Conservation (phyloP, 1,140 invertebrate species). For the Macrobrachium nipponense region DNA sequence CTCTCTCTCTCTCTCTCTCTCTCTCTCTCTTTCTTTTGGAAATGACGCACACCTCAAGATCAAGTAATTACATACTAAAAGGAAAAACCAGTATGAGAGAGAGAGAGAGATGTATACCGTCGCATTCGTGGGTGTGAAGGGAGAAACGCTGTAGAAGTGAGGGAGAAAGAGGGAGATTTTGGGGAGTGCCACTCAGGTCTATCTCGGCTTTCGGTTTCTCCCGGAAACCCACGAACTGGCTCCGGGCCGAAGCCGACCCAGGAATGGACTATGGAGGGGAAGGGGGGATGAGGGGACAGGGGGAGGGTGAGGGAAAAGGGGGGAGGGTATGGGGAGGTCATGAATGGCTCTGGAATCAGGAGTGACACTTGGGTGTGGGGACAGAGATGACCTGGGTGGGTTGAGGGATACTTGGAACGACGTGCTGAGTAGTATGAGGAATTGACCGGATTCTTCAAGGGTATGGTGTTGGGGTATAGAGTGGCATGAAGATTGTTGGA, state of each 20-base stretch:
- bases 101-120: background rate
- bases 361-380: too few species aligned
- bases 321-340: background rate
- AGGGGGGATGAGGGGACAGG: background rate
- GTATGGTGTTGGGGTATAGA: too few species aligned
- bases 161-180: background rate
- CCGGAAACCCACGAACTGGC: background rate
- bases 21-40: background rate
- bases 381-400: too few species aligned
- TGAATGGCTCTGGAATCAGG: too few species aligned
- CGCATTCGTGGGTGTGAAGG: background rate
- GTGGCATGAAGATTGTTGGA: too few species aligned
- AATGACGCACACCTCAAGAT: background rate
- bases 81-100: background rate
- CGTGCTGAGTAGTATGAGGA: too few species aligned
- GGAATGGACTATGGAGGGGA: background rate
- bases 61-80: background rate
- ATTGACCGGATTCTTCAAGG: too few species aligned
- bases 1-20: background rate
- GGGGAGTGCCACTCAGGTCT: background rate
- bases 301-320: background rate
- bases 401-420: too few species aligned
- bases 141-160: background rate
- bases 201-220: too few species aligned
- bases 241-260: background rate